These are phyloP conservation scores for Distichodus sexfasciatus DNA, from an alignment of 2,797 vertebrate genomes.

Conservation along the genomic window DNA sequence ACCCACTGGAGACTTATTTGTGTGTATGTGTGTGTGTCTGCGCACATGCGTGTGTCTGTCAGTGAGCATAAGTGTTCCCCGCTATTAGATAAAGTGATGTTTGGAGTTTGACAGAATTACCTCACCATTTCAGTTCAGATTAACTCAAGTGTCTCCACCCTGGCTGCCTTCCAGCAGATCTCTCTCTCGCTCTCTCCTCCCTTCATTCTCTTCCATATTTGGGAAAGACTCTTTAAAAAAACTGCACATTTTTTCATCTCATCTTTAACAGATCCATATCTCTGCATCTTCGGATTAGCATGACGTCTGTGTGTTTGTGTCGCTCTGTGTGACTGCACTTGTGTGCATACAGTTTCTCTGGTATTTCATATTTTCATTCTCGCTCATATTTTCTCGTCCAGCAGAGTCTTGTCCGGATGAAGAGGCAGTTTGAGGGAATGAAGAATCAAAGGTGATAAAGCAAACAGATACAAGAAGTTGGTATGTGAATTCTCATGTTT, in stretches of 20 bases:
- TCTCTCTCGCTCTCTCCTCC: background rate
- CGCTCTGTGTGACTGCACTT: background rate
- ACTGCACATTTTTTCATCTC: slow-evolving; percentile 25
- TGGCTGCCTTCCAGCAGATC: slow-evolving; percentile 47
- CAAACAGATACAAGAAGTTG: too few species aligned
- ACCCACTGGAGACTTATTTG: background rate
- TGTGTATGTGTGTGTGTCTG: background rate
- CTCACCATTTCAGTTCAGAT: slow-evolving; percentile 59
- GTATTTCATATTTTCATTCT: background rate
- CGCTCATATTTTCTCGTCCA: background rate
- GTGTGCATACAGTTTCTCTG: background rate
- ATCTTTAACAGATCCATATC: slow-evolving; percentile 54
- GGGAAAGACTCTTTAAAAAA: background rate
- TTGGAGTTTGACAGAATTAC: slow-evolving; percentile 47
- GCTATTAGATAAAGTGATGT: slow-evolving; percentile 4
- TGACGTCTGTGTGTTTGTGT: slow-evolving; percentile 7
- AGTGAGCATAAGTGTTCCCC: too few species aligned
- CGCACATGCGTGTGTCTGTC: background rate
- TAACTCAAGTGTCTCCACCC: slow-evolving; percentile 63
- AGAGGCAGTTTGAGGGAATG: slow-evolving; percentile 8
- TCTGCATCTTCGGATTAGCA: slow-evolving; percentile 36
- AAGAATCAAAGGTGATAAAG: too few species aligned
- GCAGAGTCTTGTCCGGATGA: background rate
- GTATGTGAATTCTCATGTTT: too few species aligned
- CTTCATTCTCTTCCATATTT: background rate